Evolutionary conservation across 64 coral and sea anemone genomes (phyloP).

Genomic region (Acropora tenuis): DNA sequence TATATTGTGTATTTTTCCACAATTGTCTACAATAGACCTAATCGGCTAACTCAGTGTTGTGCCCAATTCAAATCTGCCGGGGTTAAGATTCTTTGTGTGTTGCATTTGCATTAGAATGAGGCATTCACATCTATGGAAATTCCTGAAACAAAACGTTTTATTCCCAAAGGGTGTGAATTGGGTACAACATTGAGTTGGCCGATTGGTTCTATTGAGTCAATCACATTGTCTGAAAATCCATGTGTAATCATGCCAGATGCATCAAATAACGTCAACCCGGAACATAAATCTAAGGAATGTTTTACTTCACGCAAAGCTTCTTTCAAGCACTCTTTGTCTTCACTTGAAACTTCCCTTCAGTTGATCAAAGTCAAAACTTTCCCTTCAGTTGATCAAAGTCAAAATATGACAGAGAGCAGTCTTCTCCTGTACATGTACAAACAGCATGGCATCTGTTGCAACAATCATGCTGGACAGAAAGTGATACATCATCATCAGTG

Average conservation of each 20-base stretch:
- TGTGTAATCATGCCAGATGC: neutral
- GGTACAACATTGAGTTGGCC: no score
- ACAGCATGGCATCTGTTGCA: slow-evolving; percentile 50
- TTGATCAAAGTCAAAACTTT: neutral
- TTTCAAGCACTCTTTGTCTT: neutral
- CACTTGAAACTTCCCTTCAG: neutral
- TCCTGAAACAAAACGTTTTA: no score
- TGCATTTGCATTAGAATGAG: no score
- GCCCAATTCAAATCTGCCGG: no score
- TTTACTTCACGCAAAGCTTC: slow-evolving; percentile 12
- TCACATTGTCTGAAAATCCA: slow-evolving; percentile 39
- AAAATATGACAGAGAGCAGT: neutral
- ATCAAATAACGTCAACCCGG: slow-evolving; percentile 41
- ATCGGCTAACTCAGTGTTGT: no score
- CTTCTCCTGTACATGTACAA: slow-evolving; percentile 50
- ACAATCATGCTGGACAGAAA: slow-evolving; percentile 38
- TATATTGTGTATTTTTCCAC: slow-evolving; percentile 22
- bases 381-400: slow-evolving; percentile 6
- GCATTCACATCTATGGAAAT: no score
- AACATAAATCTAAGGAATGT: neutral
- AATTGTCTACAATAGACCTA: slow-evolving; percentile 8
- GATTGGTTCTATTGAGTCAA: neutral
- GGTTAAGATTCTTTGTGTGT: no score
- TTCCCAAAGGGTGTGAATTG: no score
- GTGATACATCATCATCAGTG: slow-evolving; percentile 31